These are phyloP conservation scores for Xiphophorus hellerii DNA, from an alignment of 2,113 vertebrate genomes.

Conservation along the genomic window DNA sequence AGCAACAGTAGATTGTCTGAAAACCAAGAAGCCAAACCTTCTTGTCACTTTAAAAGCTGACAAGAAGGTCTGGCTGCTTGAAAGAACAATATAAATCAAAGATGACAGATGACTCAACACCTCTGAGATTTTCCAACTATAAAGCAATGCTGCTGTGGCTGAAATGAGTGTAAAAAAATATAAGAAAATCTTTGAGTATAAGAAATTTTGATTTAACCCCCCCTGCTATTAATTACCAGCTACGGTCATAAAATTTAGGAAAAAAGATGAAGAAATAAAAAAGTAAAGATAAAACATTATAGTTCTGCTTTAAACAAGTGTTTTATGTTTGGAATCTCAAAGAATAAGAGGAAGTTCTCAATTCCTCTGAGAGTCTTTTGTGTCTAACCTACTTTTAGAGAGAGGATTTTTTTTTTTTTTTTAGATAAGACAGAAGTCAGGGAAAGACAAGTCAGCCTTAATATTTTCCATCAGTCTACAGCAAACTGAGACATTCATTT, in stretches of 20 bases:
- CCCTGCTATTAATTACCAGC: not conserved
- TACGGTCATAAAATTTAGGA: slow-evolving; percentile 18
- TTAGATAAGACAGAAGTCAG: slow-evolving; percentile 22
- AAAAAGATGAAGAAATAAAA: slow-evolving; percentile 13
- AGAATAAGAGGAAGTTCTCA: slow-evolving; percentile 22
- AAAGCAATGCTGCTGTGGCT: not conserved
- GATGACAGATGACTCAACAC: not conserved
- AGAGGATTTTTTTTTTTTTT: not conserved
- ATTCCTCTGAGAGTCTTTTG: slow-evolving; percentile 5
- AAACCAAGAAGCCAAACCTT: not conserved
- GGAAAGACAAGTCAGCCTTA: not conserved
- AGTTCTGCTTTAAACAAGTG: slow-evolving; percentile 23
- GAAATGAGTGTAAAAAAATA: not conserved
- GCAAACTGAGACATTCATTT: not conserved
- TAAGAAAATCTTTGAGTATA: not conserved
- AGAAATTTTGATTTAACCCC: not conserved
- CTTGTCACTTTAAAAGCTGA: not conserved
- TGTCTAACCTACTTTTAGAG: slow-evolving; percentile 20
- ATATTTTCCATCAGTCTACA: not conserved
- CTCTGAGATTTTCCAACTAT: not conserved
- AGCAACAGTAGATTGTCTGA: not conserved
- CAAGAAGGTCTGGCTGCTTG: not conserved
- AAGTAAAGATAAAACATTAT: slow-evolving; percentile 16
- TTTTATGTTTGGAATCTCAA: slow-evolving; percentile 21
- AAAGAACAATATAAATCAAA: not conserved